These are phyloP conservation scores for Eupithecia abbreviata DNA, from an alignment of 2,888 invertebrate species.

Conservation along the genomic window DNA sequence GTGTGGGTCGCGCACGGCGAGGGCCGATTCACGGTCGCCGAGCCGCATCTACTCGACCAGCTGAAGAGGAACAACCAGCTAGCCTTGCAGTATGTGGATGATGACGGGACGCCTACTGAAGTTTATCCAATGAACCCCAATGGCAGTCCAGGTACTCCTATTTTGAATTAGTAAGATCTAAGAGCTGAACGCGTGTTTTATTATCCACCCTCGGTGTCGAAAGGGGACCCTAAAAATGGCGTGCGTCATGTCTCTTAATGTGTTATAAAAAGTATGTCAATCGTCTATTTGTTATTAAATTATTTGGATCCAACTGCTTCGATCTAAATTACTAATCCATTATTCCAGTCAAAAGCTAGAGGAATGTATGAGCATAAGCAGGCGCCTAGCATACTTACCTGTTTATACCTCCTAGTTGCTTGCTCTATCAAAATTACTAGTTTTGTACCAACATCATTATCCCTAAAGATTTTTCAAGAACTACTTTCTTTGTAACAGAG, in stretches of 20 bases:
- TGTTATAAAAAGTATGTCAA: neutral
- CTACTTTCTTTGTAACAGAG: conserved; percentile 65
- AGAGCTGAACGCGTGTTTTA: neutral
- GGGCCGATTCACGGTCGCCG: conserved; percentile 88
- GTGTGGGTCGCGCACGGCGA: conserved; percentile 99
- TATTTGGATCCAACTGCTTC: neutral
- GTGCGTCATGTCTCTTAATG: neutral
- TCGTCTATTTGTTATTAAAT: neutral
- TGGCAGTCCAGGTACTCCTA: conserved; percentile 87
- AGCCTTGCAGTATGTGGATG: conserved; percentile 93
- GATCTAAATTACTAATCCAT: neutral
- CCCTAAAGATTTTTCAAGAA: neutral
- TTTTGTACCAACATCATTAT: neutral
- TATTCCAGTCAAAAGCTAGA: neutral
- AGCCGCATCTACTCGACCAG: conserved; percentile 71
- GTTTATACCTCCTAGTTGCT: neutral
- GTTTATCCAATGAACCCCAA: conserved; percentile 97
- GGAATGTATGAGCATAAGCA: neutral
- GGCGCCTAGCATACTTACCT: neutral
- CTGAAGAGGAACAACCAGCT: conserved; percentile 86
- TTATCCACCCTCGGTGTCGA: neutral
- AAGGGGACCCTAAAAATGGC: neutral
- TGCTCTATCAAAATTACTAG: neutral
- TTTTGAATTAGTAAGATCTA: neutral
- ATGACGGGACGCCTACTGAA: conserved; percentile 89